Percentiles rank a stretch among this genome's conserved stretches.
phyloP scores from a whole-genome alignment of 2,113 vertebrate genomes.

The Aramus guarauna region DNA sequence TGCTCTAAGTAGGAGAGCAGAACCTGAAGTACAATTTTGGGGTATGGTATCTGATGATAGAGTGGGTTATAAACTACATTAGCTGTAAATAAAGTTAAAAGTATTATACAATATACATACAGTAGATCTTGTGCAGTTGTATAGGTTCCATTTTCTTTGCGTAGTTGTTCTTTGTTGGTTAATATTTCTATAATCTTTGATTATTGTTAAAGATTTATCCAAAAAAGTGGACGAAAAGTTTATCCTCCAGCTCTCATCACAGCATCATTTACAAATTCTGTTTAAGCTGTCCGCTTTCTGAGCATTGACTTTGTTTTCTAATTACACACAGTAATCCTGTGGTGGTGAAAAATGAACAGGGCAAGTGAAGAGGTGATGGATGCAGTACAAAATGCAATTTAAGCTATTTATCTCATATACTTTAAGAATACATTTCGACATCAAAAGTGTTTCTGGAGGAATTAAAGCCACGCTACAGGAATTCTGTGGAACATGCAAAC shows the following conservation, averaged over 20 bases:
- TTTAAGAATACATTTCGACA: neutral
- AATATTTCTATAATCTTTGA: neutral
- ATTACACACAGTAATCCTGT: neutral
- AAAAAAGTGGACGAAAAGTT: neutral
- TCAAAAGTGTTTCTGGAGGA: neutral
- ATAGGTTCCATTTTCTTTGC: neutral
- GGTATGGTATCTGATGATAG: neutral
- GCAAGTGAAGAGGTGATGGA: neutral
- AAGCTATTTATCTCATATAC: neutral
- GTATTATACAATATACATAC: neutral
- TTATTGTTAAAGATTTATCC: neutral
- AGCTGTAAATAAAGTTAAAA: neutral
- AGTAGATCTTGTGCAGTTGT: neutral
- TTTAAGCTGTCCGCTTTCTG: neutral
- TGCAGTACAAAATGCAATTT: neutral
- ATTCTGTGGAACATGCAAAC: neutral
- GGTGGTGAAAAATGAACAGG: neutral
- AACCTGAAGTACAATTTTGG: neutral
- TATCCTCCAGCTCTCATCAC: neutral
- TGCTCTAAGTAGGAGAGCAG: neutral
- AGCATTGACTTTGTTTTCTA: neutral
- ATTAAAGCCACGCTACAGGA: neutral
- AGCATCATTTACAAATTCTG: neutral
- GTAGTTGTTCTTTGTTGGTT: neutral
- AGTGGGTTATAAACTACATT: neutral